Percentiles rank a stretch among this genome's conserved stretches.
phyloP scores from a whole-genome alignment of 2,888 invertebrate genomes.

The Thymelicus acteon region DNA sequence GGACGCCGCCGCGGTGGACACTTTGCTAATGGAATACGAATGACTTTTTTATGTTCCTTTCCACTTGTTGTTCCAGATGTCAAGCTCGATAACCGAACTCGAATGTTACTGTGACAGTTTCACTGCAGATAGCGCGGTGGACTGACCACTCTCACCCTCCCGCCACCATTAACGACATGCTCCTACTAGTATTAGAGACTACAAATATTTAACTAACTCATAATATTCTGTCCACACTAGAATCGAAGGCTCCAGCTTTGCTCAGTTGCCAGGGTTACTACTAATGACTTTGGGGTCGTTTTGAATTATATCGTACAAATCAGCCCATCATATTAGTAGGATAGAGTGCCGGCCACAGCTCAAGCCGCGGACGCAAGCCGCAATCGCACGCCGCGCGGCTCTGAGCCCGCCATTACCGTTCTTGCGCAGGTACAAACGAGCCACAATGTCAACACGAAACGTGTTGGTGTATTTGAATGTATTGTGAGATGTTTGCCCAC shows the following conservation, averaged over 20 bases:
- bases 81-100: conserved; percentile 6
- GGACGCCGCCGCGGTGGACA: neutral
- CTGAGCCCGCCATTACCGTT: neutral
- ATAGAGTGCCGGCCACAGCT: too few relatives aligned
- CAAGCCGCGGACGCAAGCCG: neutral
- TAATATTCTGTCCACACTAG: neutral
- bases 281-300: too few relatives aligned
- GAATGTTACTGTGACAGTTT: conserved; percentile 6
- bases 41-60: conserved; percentile 12
- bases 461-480: conserved; percentile 19
- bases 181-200: too few relatives aligned
- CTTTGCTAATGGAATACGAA: conserved; percentile 6
- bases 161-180: neutral
- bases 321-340: too few relatives aligned
- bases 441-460: conserved; percentile 13
- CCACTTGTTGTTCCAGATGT: conserved; percentile 11
- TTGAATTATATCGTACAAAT: too few relatives aligned
- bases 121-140: neutral
- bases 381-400: neutral
- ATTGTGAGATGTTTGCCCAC: conserved; percentile 26
- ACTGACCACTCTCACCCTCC: conserved; percentile 1
- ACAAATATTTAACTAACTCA: neutral
- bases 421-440: neutral
- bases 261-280: too few relatives aligned
- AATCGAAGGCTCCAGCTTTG: too few relatives aligned